These are phyloP conservation scores for Daubentonia madagascariensis DNA, from an alignment of 2,113 vertebrate species.

Conservation along the genomic window DNA sequence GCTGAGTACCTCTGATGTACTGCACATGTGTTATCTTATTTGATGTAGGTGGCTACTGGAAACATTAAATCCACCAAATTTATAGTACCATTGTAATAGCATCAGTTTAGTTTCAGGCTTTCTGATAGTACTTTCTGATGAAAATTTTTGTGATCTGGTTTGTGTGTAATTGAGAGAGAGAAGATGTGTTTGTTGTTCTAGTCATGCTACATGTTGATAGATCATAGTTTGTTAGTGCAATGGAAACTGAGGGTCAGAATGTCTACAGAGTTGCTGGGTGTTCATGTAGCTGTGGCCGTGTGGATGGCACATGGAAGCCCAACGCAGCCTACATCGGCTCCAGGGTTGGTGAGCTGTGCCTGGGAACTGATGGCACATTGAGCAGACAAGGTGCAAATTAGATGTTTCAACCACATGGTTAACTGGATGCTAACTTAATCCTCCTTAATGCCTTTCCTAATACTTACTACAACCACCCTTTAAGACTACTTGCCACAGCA, in stretches of 20 bases:
- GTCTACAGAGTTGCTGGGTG: neutral
- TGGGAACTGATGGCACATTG: neutral
- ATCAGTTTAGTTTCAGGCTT: neutral
- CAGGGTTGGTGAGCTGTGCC: neutral
- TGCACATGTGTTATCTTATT: neutral
- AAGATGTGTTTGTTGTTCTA: neutral
- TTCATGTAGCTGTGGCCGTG: neutral
- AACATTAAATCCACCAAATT: neutral
- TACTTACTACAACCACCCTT: neutral
- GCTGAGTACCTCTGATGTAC: neutral
- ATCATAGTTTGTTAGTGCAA: neutral
- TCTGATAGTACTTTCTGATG: neutral
- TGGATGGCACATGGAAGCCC: neutral
- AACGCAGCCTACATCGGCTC: neutral
- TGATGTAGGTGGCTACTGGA: neutral
- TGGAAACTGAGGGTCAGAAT: slow-evolving; percentile 16
- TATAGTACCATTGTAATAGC: neutral
- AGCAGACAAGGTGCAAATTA: neutral
- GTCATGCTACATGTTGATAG: neutral
- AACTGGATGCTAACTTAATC: neutral
- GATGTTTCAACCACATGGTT: neutral
- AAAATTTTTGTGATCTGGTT: neutral
- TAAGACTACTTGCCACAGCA: neutral
- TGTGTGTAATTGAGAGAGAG: neutral
- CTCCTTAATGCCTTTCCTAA: neutral